Evolutionary conservation across 1,140 invertebrate species (phyloP), one percentile per base, ranked within the genome.

Genomic region (Leptinotarsa lineolata): DNA sequence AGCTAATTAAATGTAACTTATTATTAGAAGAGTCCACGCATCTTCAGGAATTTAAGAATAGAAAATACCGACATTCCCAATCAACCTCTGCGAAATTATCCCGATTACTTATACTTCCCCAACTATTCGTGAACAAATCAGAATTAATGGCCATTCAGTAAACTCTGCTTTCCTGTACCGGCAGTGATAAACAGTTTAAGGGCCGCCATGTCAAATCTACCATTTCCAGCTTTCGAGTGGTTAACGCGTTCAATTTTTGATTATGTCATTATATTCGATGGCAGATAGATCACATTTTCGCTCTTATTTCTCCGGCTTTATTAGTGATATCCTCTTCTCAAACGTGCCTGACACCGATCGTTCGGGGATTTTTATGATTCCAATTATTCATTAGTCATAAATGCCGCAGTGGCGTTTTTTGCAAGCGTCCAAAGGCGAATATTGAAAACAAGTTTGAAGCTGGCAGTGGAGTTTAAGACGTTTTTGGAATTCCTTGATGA

Each of bases 281-380:
- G 69, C 67, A 76, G 77, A 78, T 78, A 78, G 75, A 74, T 76
- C 77, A 78, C 77, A 78, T 76, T 76, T 78, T 76, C 77, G 71
- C 77, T 78, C 74, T 78, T 78, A 74, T 76, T 78, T 71, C 63
- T 48, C n/a, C 58, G 63, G 61, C 68, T 78, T 78, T 78, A 78
- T 78, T 78, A 76, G 69, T 73, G 77, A 78, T 78, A 78, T 78
- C 74, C 74, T 67, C 59, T 71, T 1, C 22, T 21, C 30, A 20
- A 20, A 39, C 66, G 61, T 39, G 75, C 67, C 75, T 76, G 75
- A 74, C 75, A 76, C 75, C 70, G 58, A 76, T 76, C 75, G 72
- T 74, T 76, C 74, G 74, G 69, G 69, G 73, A 72, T 69, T 74
- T 76, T 68, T 68, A 68, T 46, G 66, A 68, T 46, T 46, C 66